Conservation (phyloP, 2,113 vertebrate genomes). For the Chloropsis hardwickii region DNA sequence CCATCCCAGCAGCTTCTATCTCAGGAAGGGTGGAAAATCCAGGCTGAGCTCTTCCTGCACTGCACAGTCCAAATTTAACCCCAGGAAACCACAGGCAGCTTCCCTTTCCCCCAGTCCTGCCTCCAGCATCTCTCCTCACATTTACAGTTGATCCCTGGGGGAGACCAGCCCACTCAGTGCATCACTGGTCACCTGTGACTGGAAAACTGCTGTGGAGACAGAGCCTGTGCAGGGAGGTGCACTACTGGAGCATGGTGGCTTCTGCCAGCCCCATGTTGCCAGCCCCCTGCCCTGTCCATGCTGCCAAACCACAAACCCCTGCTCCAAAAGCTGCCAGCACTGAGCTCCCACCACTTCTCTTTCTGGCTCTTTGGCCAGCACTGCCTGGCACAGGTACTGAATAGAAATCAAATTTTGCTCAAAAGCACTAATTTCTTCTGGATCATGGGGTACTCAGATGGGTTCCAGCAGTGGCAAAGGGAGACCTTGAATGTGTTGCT, state of each 20-base stretch:
- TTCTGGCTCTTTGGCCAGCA: background rate
- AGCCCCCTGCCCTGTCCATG: background rate
- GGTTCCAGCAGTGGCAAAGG: background rate
- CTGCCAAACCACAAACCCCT: background rate
- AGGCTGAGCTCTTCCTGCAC: background rate
- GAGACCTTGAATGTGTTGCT: background rate
- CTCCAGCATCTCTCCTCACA: background rate
- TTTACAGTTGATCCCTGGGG: fast-evolving
- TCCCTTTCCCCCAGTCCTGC: background rate
- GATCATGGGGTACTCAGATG: background rate
- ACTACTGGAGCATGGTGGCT: fast-evolving
- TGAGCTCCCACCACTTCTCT: background rate
- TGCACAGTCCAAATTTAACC: background rate
- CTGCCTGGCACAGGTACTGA: background rate
- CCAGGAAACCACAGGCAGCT: background rate
- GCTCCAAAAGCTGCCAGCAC: background rate
- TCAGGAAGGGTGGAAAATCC: background rate
- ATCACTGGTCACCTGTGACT: background rate
- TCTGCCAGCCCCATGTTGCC: background rate
- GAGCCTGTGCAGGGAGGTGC: background rate
- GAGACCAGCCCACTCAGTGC: background rate
- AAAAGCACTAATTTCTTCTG: slow-evolving; percentile 21
- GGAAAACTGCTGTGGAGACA: background rate
- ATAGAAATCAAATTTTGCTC: slow-evolving; percentile 3
- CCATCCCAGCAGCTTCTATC: background rate